Evolutionary conservation across 2,797 vertebrate genomes (phyloP).

Genomic region (Streptopelia turtur): DNA sequence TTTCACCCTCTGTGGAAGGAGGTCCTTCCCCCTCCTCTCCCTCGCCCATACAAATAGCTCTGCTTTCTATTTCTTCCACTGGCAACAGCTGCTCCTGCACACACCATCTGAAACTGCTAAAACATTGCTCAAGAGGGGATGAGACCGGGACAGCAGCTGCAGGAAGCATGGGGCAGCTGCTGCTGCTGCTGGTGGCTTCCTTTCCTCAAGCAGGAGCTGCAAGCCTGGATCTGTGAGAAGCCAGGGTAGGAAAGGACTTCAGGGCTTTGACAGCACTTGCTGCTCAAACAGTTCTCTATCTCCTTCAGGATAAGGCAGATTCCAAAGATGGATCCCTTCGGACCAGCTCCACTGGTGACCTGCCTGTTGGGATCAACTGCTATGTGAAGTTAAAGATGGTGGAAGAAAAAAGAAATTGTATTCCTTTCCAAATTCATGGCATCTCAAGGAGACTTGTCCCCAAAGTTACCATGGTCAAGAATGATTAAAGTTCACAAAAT

Average conservation of each 20-base stretch:
- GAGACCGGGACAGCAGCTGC: neutral
- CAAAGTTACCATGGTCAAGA: neutral
- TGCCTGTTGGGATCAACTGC: neutral
- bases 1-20: neutral
- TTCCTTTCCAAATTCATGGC: neutral
- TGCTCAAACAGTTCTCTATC: neutral
- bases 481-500: neutral
- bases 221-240: neutral
- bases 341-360: neutral
- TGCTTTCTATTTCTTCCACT: neutral
- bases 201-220: neutral
- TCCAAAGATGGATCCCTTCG: neutral
- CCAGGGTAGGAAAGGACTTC: neutral
- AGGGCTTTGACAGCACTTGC: neutral
- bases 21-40: neutral
- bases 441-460: neutral
- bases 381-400: neutral
- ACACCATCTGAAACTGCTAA: neutral
- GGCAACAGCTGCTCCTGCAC: neutral
- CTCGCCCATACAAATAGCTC: neutral
- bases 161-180: neutral
- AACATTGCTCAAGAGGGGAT: fast-evolving
- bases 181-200: neutral
- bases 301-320: neutral
- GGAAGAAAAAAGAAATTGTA: neutral